Conservation (phyloP, 2,888 invertebrate species). For the Schizotus pectinicornis region DNA sequence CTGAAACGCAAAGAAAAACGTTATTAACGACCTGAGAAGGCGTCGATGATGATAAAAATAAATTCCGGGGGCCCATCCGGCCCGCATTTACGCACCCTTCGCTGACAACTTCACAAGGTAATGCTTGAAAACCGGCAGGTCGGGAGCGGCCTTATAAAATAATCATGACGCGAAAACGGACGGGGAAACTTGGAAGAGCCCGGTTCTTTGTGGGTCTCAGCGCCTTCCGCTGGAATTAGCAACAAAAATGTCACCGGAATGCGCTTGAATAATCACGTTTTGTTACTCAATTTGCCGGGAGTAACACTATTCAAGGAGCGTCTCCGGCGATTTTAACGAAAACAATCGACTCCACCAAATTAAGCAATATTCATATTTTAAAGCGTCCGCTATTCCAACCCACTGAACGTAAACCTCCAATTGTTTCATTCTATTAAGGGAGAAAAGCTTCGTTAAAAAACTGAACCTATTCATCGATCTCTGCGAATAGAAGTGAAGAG, state of each 20-base stretch:
- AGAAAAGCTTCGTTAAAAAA: too few relatives aligned
- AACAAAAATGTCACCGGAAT: constrained; percentile 7
- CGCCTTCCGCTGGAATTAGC: constrained; percentile 7
- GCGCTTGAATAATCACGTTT: too few relatives aligned
- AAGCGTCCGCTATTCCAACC: too few relatives aligned
- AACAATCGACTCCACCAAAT: too few relatives aligned
- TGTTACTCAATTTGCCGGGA: too few relatives aligned
- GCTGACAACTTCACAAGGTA: constrained; percentile 1
- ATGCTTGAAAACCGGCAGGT: constrained; percentile 10
- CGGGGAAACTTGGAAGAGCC: background rate
- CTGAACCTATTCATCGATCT: too few relatives aligned
- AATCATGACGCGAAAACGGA: constrained; percentile 5
- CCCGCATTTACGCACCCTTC: constrained; percentile 11
- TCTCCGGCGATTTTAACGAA: too few relatives aligned
- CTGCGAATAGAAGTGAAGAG: too few relatives aligned
- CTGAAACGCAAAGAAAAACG: constrained; percentile 39
- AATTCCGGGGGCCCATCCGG: constrained; percentile 6
- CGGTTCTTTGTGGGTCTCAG: constrained; percentile 5
- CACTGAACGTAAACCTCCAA: too few relatives aligned
- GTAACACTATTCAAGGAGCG: too few relatives aligned
- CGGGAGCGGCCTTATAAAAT: constrained; percentile 13
- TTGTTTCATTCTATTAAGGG: too few relatives aligned
- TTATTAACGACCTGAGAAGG: constrained; percentile 6
- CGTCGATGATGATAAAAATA: constrained; percentile 10
- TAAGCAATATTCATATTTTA: too few relatives aligned